Evolutionary conservation across 1,140 invertebrate species (phyloP).

Genomic region (Magallana ariakensis): DNA sequence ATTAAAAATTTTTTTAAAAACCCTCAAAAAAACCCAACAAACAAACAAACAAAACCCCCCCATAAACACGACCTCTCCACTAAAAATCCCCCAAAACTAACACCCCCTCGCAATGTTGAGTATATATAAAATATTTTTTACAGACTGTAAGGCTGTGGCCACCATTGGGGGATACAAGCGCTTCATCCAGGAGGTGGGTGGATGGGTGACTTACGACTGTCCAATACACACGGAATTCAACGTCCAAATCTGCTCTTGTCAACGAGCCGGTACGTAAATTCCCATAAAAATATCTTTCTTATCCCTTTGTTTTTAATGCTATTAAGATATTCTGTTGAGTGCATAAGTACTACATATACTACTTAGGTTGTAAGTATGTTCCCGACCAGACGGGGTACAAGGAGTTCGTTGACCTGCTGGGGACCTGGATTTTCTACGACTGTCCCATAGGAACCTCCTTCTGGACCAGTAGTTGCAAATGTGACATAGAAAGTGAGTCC

Average conservation of each 20-base stretch:
- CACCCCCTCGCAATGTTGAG: no score
- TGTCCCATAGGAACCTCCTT: constrained; percentile 40
- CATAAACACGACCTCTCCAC: no score
- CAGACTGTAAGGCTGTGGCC: neutral
- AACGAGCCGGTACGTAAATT: neutral
- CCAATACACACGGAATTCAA: constrained; percentile 48
- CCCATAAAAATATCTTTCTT: no score
- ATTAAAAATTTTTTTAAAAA: no score
- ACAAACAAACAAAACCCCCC: no score
- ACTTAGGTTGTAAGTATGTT: constrained; percentile 16
- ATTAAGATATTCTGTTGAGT: no score
- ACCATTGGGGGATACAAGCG: constrained; percentile 36
- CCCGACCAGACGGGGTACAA: constrained; percentile 21
- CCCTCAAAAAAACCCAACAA: no score
- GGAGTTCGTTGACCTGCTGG: neutral
- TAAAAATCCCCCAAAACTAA: no score
- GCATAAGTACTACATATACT: no score
- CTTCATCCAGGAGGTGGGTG: constrained; percentile 19
- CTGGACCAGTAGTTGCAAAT: constrained; percentile 33
- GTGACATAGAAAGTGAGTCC: constrained; percentile 19
- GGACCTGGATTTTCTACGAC: constrained; percentile 12
- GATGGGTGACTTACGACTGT: constrained; percentile 50
- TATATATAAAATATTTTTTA: no score
- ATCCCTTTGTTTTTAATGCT: no score
- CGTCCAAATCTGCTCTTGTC: constrained; percentile 45